These are phyloP conservation scores for Glyptemys insculpta DNA, from an alignment of 2,797 vertebrate species.

Conservation along the genomic window DNA sequence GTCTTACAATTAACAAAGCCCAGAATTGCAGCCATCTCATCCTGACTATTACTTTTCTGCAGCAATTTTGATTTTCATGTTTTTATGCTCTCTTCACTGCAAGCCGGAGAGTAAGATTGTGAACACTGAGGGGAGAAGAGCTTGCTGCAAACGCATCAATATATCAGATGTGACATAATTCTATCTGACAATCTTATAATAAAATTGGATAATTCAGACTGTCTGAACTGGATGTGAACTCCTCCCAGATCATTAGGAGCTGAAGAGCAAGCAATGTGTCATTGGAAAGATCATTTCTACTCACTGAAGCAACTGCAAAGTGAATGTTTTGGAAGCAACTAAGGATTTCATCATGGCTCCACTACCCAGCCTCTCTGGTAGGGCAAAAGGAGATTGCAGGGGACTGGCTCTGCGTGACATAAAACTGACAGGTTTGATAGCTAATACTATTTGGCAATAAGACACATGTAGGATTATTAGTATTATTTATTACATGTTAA, in stretches of 20 bases:
- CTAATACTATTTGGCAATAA: neutral
- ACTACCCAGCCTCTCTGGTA: neutral
- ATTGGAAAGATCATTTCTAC: neutral
- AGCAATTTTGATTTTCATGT: neutral
- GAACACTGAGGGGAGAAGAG: neutral
- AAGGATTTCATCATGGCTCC: conserved; percentile 8
- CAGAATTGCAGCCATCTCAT: neutral
- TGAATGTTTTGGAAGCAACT: neutral
- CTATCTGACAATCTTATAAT: neutral
- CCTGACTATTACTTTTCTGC: neutral
- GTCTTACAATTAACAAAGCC: neutral
- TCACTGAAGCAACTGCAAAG: conserved; percentile 21
- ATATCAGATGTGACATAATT: neutral
- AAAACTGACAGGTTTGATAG: neutral
- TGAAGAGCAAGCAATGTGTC: conserved; percentile 12
- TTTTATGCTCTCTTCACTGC: neutral
- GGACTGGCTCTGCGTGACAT: neutral
- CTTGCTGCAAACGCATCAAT: neutral
- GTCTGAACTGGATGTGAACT: neutral
- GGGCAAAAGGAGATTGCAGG: neutral
- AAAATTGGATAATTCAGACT: conserved; percentile 28
- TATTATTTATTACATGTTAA: conserved; percentile 2
- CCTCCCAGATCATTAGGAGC: neutral
- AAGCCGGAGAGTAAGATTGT: neutral
- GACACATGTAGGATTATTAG: neutral